Evolutionary conservation across 1,140 invertebrate genomes (phyloP).

Genomic region (Tenebrio molitor): DNA sequence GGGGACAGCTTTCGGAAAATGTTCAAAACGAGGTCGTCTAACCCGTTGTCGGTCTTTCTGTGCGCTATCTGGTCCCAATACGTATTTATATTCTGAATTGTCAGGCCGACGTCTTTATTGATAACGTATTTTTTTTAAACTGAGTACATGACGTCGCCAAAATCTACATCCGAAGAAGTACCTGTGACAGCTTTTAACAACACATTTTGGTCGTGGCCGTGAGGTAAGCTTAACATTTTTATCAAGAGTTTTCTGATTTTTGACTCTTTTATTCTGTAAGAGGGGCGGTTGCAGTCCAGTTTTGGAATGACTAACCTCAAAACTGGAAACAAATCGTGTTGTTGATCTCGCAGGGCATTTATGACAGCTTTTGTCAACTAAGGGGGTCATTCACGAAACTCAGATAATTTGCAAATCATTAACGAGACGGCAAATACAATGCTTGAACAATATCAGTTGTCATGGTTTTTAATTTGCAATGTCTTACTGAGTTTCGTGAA

Average conservation of each 20-base stretch:
- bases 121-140: constrained; percentile 78
- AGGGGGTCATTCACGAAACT: no score
- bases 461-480: no score
- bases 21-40: constrained; percentile 61
- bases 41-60: constrained; percentile 71
- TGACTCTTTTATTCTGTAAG: constrained; percentile 78
- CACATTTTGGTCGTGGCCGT: constrained; percentile 75
- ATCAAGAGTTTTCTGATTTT: constrained; percentile 77
- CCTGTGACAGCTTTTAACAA: constrained; percentile 70
- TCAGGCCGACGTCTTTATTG: constrained; percentile 67
- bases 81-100: constrained; percentile 77
- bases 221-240: constrained; percentile 75
- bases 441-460: no score
- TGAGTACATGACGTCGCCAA: constrained; percentile 79
- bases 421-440: no score
- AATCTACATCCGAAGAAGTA: constrained; percentile 76
- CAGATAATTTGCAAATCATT: no score
- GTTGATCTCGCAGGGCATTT: constrained; percentile 45
- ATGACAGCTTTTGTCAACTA: constrained; percentile 52
- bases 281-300: constrained; percentile 74
- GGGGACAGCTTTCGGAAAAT: constrained; percentile 63
- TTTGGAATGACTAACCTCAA: constrained; percentile 80
- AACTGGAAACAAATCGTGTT: constrained; percentile 73
- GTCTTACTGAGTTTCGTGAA: no score
- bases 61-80: no score